These are phyloP conservation scores for Rhineura floridana DNA, from an alignment of 2,113 vertebrate genomes.

Conservation along the genomic window DNA sequence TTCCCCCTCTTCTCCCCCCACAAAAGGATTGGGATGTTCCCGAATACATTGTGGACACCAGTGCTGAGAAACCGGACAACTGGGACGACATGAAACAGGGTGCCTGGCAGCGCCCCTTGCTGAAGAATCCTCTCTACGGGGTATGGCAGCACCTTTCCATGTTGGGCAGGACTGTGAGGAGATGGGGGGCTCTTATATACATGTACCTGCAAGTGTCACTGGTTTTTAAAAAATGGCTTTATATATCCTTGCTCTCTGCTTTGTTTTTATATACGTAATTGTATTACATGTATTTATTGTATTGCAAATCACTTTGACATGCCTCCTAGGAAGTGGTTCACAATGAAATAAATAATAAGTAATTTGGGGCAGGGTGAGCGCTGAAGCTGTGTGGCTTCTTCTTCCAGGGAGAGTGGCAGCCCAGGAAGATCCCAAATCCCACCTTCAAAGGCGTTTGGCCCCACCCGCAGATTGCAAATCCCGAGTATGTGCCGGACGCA, in stretches of 20 bases:
- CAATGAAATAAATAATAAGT: no score
- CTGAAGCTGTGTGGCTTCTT: neutral
- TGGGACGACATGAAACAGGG: conserved; percentile 83
- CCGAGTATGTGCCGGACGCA: conserved; percentile 73
- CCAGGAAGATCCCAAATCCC: conserved; percentile 82
- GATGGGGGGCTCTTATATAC: no score
- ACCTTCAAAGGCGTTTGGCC: conserved; percentile 84
- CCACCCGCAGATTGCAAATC: conserved; percentile 83
- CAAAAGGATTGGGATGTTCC: conserved; percentile 85
- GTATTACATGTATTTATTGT: no score
- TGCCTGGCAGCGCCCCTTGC: conserved; percentile 82
- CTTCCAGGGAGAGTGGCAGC: conserved; percentile 83
- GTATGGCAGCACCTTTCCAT: conserved; percentile 54
- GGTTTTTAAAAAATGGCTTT: no score
- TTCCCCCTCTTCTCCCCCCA: neutral
- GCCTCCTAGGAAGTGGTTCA: no score
- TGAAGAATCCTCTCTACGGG: conserved; percentile 85
- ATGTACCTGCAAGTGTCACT: no score
- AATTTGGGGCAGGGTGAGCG: no score
- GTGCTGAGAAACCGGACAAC: conserved; percentile 82
- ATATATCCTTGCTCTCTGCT: no score
- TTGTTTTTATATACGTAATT: no score
- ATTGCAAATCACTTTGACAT: no score
- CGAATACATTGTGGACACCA: conserved; percentile 82
- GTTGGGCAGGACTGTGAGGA: neutral